Conservation (phyloP, 2,797 vertebrate genomes). For the Myripristis murdjan region DNA sequence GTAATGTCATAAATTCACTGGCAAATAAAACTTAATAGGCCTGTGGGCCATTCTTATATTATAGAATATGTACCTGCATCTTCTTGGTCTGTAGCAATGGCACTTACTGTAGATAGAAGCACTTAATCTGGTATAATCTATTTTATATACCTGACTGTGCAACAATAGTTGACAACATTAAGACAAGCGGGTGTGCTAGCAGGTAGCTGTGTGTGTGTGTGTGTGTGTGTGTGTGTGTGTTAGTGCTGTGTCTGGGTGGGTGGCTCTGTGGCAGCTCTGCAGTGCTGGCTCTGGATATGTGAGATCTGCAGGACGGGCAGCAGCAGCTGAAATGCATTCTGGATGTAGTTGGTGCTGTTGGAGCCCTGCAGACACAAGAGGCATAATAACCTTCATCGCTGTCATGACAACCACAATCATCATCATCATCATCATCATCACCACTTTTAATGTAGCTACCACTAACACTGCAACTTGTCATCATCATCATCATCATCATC, state of each 20-base stretch:
- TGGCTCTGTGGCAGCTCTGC: constrained; percentile 60
- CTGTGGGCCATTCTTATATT: constrained; percentile 7
- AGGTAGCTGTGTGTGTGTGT: constrained; percentile 22
- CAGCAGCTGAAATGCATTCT: constrained; percentile 95
- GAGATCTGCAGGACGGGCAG: constrained; percentile 95
- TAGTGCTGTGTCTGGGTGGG: constrained; percentile 61
- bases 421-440: too few species aligned
- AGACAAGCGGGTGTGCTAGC: constrained; percentile 45
- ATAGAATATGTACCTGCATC: constrained; percentile 23
- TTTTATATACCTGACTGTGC: constrained; percentile 67
- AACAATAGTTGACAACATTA: constrained; percentile 71
- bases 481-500: constrained; percentile 4
- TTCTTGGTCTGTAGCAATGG: constrained; percentile 31
- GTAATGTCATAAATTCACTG: constrained; percentile 14
- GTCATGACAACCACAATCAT: too few species aligned
- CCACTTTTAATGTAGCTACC: too few species aligned
- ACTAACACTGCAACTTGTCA: too few species aligned
- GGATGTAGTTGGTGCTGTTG: constrained; percentile 94
- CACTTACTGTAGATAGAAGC: constrained; percentile 50
- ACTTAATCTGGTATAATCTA: constrained; percentile 48
- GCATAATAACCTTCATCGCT: constrained; percentile 3
- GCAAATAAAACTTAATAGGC: neutral
- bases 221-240: too few species aligned
- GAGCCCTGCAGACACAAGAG: constrained; percentile 86
- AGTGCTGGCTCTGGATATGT: constrained; percentile 87